A percentile compares a stretch with the other conserved stretches of the same genome.
Evolutionary conservation across 30 jellyfish, hydroid and myxozoan genomes (phyloP).

Genomic region (Morbakka virulenta): DNA sequence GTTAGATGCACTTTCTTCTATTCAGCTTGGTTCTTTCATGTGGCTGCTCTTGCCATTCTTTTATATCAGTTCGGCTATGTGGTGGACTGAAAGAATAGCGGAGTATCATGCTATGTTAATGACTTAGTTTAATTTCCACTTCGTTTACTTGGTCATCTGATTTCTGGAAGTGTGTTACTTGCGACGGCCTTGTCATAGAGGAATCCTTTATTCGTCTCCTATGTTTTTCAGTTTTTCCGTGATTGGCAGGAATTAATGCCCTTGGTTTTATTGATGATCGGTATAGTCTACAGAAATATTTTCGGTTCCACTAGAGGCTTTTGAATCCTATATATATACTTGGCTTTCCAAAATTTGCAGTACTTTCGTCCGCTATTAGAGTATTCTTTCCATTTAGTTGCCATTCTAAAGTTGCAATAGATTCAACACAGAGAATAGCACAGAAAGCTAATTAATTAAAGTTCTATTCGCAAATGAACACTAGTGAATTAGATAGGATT

Average conservation of each 20-base stretch:
- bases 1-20: constrained; percentile 27
- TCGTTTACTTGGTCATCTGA: constrained; percentile 35
- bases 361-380: constrained; percentile 4
- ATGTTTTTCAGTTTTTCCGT: constrained; percentile 19
- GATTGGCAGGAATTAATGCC: constrained; percentile 1
- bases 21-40: constrained; percentile 30
- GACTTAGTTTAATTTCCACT: constrained; percentile 47
- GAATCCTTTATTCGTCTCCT: not conserved
- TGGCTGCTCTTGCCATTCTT: constrained; percentile 29
- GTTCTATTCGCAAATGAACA: not conserved
- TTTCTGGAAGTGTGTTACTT: constrained; percentile 4
- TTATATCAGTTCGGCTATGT: constrained; percentile 26
- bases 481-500: not conserved
- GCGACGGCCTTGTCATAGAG: not conserved
- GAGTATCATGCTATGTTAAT: constrained; percentile 55
- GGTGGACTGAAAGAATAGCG: constrained; percentile 44
- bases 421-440: not conserved
- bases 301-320: constrained; percentile 18
- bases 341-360: constrained; percentile 4
- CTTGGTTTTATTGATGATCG: constrained; percentile 20
- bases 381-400: not conserved
- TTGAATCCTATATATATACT: constrained; percentile 4
- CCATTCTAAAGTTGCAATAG: not conserved
- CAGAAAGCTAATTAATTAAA: not conserved
- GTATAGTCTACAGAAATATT: constrained; percentile 23